Evolutionary conservation across 2,797 vertebrate species (phyloP).

Genomic region (Enteromius afrohamiltoni): DNA sequence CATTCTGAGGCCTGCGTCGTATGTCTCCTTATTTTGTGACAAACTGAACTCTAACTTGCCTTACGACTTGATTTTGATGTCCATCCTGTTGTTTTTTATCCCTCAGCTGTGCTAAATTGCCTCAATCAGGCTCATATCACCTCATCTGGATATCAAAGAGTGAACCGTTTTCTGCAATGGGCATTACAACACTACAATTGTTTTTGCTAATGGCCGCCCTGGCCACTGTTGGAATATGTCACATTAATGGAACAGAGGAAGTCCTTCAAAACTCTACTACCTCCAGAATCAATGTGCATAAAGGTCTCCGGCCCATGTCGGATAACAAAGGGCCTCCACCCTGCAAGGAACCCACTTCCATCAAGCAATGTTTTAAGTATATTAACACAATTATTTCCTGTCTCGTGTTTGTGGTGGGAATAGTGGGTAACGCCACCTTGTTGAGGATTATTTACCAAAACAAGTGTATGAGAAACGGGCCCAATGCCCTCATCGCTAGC

Average conservation of each 20-base stretch:
- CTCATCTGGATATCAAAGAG: constrained; percentile 68
- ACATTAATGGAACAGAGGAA: constrained; percentile 76
- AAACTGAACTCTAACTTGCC: constrained; percentile 10
- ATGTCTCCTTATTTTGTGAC: neutral
- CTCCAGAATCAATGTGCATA: constrained; percentile 55
- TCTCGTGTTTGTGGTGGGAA: constrained; percentile 91
- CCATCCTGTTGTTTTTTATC: constrained; percentile 27
- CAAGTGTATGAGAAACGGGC: constrained; percentile 99
- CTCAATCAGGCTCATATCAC: constrained; percentile 59
- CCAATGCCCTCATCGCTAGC: constrained; percentile 96
- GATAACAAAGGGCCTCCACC: constrained; percentile 57
- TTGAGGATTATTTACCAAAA: constrained; percentile 98
- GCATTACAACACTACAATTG: constrained; percentile 71
- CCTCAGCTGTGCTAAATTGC: constrained; percentile 56
- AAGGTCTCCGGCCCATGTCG: constrained; percentile 4
- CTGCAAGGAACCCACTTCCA: constrained; percentile 78
- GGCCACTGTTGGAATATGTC: constrained; percentile 78
- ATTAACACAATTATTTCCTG: constrained; percentile 93
- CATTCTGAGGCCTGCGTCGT: constrained; percentile 7
- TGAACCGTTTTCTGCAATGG: constrained; percentile 78
- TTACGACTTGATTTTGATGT: constrained; percentile 28
- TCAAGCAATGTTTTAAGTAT: constrained; percentile 86
- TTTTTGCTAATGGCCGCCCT: constrained; percentile 80
- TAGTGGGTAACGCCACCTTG: constrained; percentile 94
- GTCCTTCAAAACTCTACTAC: constrained; percentile 56